Base-by-base conservation (phyloP, 1,140 invertebrate genomes). In the Megathymus violae region DNA sequence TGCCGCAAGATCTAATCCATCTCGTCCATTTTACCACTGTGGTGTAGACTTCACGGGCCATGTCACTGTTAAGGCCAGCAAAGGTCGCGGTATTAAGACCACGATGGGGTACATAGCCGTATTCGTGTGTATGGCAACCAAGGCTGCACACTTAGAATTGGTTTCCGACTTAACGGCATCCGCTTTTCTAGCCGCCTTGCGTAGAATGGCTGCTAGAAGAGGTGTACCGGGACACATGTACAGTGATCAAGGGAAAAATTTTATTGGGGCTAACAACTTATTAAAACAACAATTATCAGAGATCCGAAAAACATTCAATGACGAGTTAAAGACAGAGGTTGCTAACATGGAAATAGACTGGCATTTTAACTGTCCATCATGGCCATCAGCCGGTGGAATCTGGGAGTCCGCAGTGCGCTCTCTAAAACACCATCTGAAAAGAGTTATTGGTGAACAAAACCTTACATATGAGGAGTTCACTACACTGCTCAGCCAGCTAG, bases 41-140 rank as follows among this genome's bases (percentile, higher is more conserved):
- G 36, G 36, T 13, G 13, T 38, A 38, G 36, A 38, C 11, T 38
- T 11, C 36, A 38, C 36, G 13, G 36, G 36, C 13, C 36, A 38
- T n/a, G 36, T 38, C 4, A 38, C 10, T 4, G 11, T 38, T 7
- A 52, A 52, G 50, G 50, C 50, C 36, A 38, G 34, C 16, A 40
- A 31, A 17, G 31, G n/a, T 10, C 27, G 34, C 10, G 17, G 13
- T 15, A 36, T 22, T 22, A 22, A 22, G 19, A 22, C 19, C 19
- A 22, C 19, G 5, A 22, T 3, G 19, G 19, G 19, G 5, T 22
- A 22, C 19, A 5, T 22, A 22, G 19, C 19, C 2, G 19, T 27
- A 25, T 48, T 48, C 46, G 10, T 48, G 19, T 7, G 11, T n/a
- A 22, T 31, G 46, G 46, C 6, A 48, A 48, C 13, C 15, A 5